Conservation (phyloP, 2,113 vertebrate species). For the Cacatua alba region DNA sequence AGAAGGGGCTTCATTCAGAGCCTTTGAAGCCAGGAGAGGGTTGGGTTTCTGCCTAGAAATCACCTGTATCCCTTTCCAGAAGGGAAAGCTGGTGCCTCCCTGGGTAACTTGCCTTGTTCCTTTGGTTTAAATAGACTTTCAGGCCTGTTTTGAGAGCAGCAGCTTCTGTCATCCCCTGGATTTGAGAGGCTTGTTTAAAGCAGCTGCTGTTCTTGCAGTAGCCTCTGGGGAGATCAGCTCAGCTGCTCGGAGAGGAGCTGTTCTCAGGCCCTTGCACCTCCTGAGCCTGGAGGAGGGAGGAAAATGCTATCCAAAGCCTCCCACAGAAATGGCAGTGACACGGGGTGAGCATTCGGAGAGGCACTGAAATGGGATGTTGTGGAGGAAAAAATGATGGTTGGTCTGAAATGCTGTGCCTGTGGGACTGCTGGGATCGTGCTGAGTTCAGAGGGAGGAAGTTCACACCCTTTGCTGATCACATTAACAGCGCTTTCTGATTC, state of each 20-base stretch:
- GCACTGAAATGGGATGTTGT: neutral
- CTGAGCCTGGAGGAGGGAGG: conserved; percentile 35
- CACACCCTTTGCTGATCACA: neutral
- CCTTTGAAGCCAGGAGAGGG: neutral
- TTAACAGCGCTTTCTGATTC: neutral
- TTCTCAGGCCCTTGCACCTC: conserved; percentile 63
- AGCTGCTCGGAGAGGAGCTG: conserved; percentile 12
- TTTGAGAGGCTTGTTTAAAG: neutral
- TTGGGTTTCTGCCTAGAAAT: neutral
- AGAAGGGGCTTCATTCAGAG: neutral
- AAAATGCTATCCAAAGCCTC: neutral
- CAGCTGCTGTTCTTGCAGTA: conserved; percentile 53
- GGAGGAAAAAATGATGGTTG: neutral
- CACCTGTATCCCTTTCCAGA: neutral
- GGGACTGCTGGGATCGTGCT: neutral
- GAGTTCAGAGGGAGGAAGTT: neutral
- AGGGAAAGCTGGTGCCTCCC: neutral
- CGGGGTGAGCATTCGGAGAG: neutral
- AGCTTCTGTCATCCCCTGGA: neutral
- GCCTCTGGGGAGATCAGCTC: conserved; percentile 25
- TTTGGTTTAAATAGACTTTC: neutral
- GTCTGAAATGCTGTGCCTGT: neutral
- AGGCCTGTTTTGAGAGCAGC: neutral
- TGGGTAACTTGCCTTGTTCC: neutral
- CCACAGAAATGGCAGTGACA: neutral